A percentile compares a stretch with the other conserved stretches of the same genome.
These are phyloP conservation scores for Gonioctena quinquepunctata DNA, from an alignment of 1,140 invertebrate genomes.

Conservation along the genomic window DNA sequence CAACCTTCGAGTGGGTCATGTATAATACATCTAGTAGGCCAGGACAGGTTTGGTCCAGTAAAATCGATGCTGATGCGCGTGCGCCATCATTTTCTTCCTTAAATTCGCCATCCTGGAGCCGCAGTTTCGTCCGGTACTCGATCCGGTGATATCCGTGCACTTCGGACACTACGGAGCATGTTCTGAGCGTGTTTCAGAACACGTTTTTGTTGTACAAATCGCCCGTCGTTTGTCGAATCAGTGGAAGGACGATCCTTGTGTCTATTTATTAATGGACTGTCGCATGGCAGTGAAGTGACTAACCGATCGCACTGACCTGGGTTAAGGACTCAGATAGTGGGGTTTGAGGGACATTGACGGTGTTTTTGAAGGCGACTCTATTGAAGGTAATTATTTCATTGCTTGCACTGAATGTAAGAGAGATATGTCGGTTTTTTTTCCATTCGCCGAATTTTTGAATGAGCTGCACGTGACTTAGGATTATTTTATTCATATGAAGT, in stretches of 20 bases:
- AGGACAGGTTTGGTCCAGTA: constrained; percentile 41
- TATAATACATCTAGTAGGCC: constrained; percentile 44
- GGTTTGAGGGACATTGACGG: background rate
- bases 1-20: constrained; percentile 40
- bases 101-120: constrained; percentile 40
- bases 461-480: no score
- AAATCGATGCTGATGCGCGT: constrained; percentile 40
- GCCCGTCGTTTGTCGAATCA: background rate
- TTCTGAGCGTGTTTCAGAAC: constrained; percentile 4
- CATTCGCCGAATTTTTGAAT: no score
- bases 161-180: constrained; percentile 2
- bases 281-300: background rate
- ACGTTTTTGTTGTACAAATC: background rate
- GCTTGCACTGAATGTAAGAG: no score
- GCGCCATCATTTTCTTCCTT: constrained; percentile 27
- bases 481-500: no score
- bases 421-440: no score
- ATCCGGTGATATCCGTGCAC: constrained; percentile 11
- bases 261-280: background rate
- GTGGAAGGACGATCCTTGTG: background rate
- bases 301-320: background rate
- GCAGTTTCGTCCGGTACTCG: constrained; percentile 33
- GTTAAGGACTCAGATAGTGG: background rate
- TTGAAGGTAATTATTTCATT: background rate
- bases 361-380: background rate